Evolutionary conservation across 1,140 invertebrate genomes (phyloP), one percentile per base, ranked within the genome.

Genomic region (Trinorchestia longiramus): DNA sequence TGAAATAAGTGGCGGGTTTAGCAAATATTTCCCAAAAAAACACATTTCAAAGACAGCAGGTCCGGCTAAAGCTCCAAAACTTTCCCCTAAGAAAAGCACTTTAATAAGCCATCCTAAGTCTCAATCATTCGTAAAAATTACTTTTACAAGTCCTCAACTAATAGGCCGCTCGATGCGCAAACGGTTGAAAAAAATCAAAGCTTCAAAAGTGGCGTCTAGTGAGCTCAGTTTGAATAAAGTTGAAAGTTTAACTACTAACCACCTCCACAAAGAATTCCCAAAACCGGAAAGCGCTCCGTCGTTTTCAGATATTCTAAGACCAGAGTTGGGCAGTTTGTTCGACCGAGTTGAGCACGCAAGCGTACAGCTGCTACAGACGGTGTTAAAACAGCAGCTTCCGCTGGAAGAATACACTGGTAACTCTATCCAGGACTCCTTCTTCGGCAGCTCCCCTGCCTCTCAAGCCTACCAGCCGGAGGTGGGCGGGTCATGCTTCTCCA

Each of bases 401-500:
- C 88, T 91, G 88, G 88, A 91, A 28, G 19, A 44, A 3, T 43
- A 8, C 43, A 11, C 88, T 3, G 19, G 8, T 4, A 44, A 42
- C 88, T 88, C 87, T 8, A 88, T 42, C 87, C 8, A 88, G 11
- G 41, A 40, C 8, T 43, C 41, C 41, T 28, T 91, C 4, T 36
- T 91, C 43, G 41, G 19, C 19, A 43, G 41, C 41, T 3, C 6
- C 88, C 88, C 41, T 28, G 28, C 6, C 19, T 4, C 88, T 3
- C 8, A 44, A 15, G 43, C 47, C 43, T 94, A 94, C 44, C 92
- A 94, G 44, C 92, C 92, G 0, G 92, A 94, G 40, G 44, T 94
- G 40, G 92, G 92, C 92, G 92, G 44, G 17, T 43, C 92, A 0
- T 94, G 92, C 36, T 94, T 94, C 92, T 19, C 92, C 43, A 47